phyloP scores from a whole-genome alignment of 2,113 vertebrate species.

The Poecilia latipinna region DNA sequence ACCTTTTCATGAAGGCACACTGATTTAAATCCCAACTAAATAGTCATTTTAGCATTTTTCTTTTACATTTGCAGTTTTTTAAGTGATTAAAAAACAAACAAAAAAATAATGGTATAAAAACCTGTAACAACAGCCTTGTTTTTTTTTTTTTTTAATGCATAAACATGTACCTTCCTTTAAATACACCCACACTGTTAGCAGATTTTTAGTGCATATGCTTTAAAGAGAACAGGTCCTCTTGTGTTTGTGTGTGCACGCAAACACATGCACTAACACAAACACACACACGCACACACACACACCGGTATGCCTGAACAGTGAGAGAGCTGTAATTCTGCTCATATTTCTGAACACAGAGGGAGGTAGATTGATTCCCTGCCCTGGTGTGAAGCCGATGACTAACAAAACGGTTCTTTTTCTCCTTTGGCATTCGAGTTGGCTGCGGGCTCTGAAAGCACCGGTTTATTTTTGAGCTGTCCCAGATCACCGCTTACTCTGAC shows the following conservation, averaged over 20 bases:
- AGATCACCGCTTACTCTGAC: slow-evolving; percentile 56
- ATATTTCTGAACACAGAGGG: slow-evolving; percentile 61
- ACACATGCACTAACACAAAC: neutral
- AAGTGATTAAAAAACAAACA: slow-evolving; percentile 14
- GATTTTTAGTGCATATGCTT: slow-evolving; percentile 35
- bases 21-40: too few relatives aligned
- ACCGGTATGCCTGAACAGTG: neutral
- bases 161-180: slow-evolving; percentile 18
- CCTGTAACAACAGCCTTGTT: slow-evolving; percentile 7
- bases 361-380: slow-evolving; percentile 69
- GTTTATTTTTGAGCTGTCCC: slow-evolving; percentile 68
- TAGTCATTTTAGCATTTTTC: neutral
- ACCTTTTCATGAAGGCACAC: too few relatives aligned
- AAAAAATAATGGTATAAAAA: slow-evolving; percentile 8
- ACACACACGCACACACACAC: neutral
- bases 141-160: slow-evolving; percentile 6
- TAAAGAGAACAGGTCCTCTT: slow-evolving; percentile 14
- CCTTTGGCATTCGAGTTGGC: slow-evolving; percentile 66
- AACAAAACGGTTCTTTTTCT: slow-evolving; percentile 70
- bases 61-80: neutral
- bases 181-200: slow-evolving; percentile 37
- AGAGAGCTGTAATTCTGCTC: slow-evolving; percentile 63
- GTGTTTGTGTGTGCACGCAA: neutral
- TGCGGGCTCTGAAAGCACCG: slow-evolving; percentile 60
- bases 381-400: slow-evolving; percentile 73